phyloP scores from a whole-genome alignment of 2,888 invertebrate species.

The Imbricaverruca yamaguchii region DNA sequence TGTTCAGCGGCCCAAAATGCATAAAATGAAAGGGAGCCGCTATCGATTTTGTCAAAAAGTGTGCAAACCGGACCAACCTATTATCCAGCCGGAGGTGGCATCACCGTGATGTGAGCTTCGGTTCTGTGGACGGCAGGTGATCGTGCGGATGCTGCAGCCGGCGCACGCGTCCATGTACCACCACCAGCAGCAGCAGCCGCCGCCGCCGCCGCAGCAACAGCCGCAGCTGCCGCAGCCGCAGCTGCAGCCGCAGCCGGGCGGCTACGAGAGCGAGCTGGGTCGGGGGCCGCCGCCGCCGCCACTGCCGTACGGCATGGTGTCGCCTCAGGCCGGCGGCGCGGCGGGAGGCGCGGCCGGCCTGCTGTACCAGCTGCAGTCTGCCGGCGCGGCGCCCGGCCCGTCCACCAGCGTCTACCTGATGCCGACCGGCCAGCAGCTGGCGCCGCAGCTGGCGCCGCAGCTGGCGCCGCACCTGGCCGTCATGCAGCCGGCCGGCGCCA shows the following conservation, averaged over 20 bases:
- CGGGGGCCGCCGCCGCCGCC: neutral
- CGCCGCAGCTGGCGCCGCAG: neutral
- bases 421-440: slow-evolving; percentile 8
- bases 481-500: neutral
- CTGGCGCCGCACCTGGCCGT: neutral
- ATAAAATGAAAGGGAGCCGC: too few relatives aligned
- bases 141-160: slow-evolving; percentile 10
- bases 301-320: neutral
- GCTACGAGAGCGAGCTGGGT: neutral
- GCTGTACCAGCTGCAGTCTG: neutral
- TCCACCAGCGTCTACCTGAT: slow-evolving; percentile 14
- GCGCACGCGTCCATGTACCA: neutral
- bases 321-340: neutral
- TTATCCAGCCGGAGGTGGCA: too few relatives aligned
- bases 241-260: neutral
- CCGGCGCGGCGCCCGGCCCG: neutral
- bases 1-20: too few relatives aligned
- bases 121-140: neutral
- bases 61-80: too few relatives aligned
- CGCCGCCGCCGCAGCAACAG: neutral
- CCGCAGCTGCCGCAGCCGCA: neutral
- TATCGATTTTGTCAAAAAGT: too few relatives aligned
- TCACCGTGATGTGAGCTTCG: too few relatives aligned
- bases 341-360: neutral
- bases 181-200: neutral